Conservation (phyloP, 2,113 vertebrate species). For the Saccopteryx bilineata region DNA sequence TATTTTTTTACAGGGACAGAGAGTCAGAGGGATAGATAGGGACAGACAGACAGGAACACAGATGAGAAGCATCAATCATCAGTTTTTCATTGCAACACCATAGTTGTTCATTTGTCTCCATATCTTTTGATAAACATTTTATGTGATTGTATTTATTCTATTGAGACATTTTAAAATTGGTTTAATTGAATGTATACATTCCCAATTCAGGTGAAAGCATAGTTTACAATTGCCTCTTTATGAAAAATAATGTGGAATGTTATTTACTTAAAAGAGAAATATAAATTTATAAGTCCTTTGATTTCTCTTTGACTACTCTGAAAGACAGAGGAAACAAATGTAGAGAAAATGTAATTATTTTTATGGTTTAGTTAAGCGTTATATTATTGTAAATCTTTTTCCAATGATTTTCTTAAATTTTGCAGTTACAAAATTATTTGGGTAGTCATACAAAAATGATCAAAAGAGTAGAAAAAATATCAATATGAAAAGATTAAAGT, state of each 20-base stretch:
- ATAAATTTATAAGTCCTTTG: neutral
- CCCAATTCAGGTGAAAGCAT: conserved; percentile 1
- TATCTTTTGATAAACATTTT: neutral
- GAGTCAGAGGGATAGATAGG: too few relatives aligned
- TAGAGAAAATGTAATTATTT: neutral
- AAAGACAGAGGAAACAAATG: conserved; percentile 1
- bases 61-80: too few relatives aligned
- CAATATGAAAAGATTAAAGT: conserved; percentile 65
- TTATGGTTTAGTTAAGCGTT: neutral
- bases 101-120: too few relatives aligned
- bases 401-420: conserved; percentile 58
- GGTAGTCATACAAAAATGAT: conserved; percentile 67
- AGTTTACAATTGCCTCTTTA: neutral
- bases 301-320: conserved; percentile 38
- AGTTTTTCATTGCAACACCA: too few relatives aligned
- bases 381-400: conserved; percentile 14
- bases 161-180: neutral
- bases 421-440: conserved; percentile 18
- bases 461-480: conserved; percentile 62
- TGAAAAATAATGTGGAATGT: conserved; percentile 31
- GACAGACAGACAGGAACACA: too few relatives aligned
- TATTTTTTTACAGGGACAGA: too few relatives aligned
- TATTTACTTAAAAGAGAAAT: conserved; percentile 32
- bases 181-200: neutral
- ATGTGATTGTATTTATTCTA: neutral